phyloP scores from a whole-genome alignment of 2,888 invertebrate genomes.

The Andrena dorsata region DNA sequence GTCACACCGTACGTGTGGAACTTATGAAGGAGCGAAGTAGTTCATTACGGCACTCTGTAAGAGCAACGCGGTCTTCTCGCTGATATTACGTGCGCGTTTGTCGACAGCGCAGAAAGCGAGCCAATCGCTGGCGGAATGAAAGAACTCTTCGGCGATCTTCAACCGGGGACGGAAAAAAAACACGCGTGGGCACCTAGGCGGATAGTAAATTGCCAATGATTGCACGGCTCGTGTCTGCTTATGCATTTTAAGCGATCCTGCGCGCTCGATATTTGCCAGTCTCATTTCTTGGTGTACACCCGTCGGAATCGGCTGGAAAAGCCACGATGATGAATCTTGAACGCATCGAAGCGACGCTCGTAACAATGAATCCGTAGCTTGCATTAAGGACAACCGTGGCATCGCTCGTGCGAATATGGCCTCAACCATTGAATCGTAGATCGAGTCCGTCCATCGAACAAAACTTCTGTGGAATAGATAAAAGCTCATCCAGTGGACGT shows the following conservation, averaged over 20 bases:
- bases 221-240: not conserved
- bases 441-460: not conserved
- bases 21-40: constrained; percentile 28
- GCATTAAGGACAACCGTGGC: not conserved
- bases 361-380: not conserved
- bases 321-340: no score
- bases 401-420: not conserved
- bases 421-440: not conserved
- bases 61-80: not conserved
- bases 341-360: no score
- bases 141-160: not conserved
- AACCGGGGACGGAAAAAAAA: not conserved
- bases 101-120: not conserved
- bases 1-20: constrained; percentile 27
- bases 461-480: not conserved
- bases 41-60: constrained; percentile 4
- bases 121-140: not conserved
- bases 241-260: not conserved
- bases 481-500: no score
- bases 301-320: no score
- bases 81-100: not conserved
- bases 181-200: not conserved
- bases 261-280: not conserved
- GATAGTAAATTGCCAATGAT: constrained; percentile 5
- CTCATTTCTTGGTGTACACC: no score